phyloP scores from a whole-genome alignment of 2,797 vertebrate genomes.

The Aratinga solstitialis region DNA sequence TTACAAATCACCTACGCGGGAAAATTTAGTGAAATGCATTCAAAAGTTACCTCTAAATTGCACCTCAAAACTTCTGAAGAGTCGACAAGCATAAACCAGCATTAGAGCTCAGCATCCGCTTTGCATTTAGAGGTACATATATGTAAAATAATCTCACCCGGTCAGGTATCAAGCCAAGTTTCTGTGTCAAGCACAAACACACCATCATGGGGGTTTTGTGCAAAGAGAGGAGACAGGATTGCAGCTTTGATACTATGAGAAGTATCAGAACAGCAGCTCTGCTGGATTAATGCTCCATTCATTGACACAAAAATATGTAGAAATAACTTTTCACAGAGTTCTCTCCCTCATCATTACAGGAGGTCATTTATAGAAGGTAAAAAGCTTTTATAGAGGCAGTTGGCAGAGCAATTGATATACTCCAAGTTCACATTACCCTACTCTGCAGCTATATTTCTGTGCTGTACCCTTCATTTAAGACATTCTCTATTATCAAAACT shows the following conservation, averaged over 20 bases:
- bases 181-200: not conserved
- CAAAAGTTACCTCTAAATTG: not conserved
- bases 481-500: not conserved
- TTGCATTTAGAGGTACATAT: not conserved
- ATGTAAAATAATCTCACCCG: not conserved
- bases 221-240: not conserved
- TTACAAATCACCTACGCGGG: rapidly evolving
- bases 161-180: not conserved
- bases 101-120: not conserved
- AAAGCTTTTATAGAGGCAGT: not conserved
- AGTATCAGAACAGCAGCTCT: not conserved
- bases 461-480: not conserved
- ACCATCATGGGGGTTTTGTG: not conserved
- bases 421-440: not conserved
- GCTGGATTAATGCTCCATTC: not conserved
- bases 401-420: not conserved
- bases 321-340: not conserved
- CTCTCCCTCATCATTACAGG: not conserved
- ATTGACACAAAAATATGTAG: not conserved
- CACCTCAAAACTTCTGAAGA: not conserved
- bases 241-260: not conserved
- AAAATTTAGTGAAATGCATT: not conserved
- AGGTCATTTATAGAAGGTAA: not conserved
- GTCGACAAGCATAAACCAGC: not conserved
- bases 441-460: not conserved